Evolutionary conservation across 2,797 vertebrate species (phyloP), one percentile per base, ranked within the genome.

Genomic region (Oryzias dopingdopingensis): DNA sequence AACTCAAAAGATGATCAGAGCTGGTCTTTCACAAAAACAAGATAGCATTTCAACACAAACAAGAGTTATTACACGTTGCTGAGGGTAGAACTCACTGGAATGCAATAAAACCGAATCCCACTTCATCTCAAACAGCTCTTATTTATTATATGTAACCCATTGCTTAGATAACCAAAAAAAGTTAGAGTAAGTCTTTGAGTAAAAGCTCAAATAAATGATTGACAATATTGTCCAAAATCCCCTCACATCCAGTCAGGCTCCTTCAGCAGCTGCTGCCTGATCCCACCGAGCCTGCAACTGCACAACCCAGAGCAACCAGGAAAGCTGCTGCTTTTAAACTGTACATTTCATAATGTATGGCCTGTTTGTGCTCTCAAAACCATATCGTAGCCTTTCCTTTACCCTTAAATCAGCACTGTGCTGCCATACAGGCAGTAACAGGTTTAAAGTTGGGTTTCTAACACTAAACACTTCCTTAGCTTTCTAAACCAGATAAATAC

Each of bases 221-320:
- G 26, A 63, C 52, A 57, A 47, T 65, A 64, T 71, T 4, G 2
- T 42, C 52, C 49, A 54, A 67, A 69, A 60, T 44, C 50, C 65
- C 42, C 22, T 37, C 49, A 60, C 48, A 23, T 68, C 56, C 29
- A 8, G 17, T 72, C 65, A 46, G 44, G 56, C 59, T 73, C 41
- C 64, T 74, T 52, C 50, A 65, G 65, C 77, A 81, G 82, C 73
- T 82, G 77, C 69, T 81, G 68, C 76, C 58, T 48, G 67, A 81
- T 67, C 67, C 68, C 77, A 65, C 70, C 66, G 77, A 73, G 72
- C 71, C 86, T 70, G 61, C 75, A 80, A 80, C 79, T 80, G 76
- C 76, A 87, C 76, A 71, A 53, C 53, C 37, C 45, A 67, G 57
- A 65, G 66, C 68, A 69, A 64, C 67, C 72, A 59, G 57, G 62